Conservation (phyloP, 2,888 invertebrate species). For the Poecilus cupreus region DNA sequence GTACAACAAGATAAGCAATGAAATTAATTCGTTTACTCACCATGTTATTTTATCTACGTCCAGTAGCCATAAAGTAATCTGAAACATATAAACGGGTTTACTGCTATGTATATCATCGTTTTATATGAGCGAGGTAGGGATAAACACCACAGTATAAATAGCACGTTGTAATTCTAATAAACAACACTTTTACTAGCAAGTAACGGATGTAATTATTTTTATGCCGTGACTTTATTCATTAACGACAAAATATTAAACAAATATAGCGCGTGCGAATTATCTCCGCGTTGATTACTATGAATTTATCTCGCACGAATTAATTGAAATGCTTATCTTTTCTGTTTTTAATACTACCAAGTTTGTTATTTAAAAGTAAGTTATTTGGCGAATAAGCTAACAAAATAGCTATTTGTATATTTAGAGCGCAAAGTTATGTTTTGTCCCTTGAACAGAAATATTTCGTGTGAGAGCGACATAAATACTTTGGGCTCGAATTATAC, state of each 20-base stretch:
- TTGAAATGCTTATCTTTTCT: too few relatives aligned
- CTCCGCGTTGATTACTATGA: too few relatives aligned
- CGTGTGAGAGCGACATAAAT: too few relatives aligned
- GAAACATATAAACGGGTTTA: conserved; percentile 37
- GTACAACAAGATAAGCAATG: conserved; percentile 16
- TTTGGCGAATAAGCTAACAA: too few relatives aligned
- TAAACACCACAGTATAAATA: conserved; percentile 22
- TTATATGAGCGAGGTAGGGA: conserved; percentile 14
- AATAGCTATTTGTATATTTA: too few relatives aligned
- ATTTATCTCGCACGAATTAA: background rate
- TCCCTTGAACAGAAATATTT: too few relatives aligned
- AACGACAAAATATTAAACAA: conserved; percentile 13
- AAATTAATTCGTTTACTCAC: conserved; percentile 42
- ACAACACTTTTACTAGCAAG: conserved; percentile 19
- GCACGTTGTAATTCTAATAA: conserved; percentile 8
- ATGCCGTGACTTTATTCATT: conserved; percentile 24
- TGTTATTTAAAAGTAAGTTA: too few relatives aligned
- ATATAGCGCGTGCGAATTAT: background rate
- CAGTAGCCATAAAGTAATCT: conserved; percentile 39
- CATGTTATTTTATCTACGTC: conserved; percentile 2
- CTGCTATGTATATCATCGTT: conserved; percentile 22
- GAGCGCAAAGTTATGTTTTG: too few relatives aligned
- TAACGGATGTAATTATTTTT: conserved; percentile 32
- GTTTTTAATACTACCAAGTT: too few relatives aligned
- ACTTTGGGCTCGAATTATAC: too few relatives aligned